Evolutionary conservation across 92 coral and sea anemone species (phyloP), one percentile per base, ranked within the genome.

Genomic region (Metridium senile): DNA sequence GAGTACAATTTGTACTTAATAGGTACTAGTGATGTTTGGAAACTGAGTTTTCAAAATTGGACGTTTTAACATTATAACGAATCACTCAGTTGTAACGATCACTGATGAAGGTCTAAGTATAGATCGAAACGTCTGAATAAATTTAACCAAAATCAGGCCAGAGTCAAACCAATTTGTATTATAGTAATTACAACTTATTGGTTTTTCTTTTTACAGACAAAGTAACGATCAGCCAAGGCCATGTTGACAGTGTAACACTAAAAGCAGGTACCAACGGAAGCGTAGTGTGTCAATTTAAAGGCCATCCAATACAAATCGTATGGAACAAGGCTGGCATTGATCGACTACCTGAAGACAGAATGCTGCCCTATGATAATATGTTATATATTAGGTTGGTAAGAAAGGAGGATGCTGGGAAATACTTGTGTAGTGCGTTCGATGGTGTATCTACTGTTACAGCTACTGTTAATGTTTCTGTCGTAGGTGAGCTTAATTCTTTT

Each of bases 231-330:
- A 82, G 93, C 35, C 71, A 73, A 8, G 46, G 79, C 2, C 97
- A 91, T 51, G 72, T 81, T n/a, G 43, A 71, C 9, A 49, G 74
- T 35, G 89, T 81, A 70, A 72, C 67, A 30, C 75, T 91, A 67
- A 57, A 33, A 31, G 76, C 82, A 11, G 93, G 97, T 20, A 82
- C 81, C 65, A 47, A 62, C n/a, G 93, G 91, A 26, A 78, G 75
- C 31, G 66, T 91, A 13, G 70, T 45, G 1, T 91, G 97, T 70
- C 81, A 64, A 51, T 85, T 91, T 57, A 77, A 65, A 11, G 97
- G 97, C 21, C 78, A 82, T 26, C 86, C 91, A n/a, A 82, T 84
- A 16, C 97, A 91, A 58, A 81, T 89, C 28, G 68, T 84, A 9
- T 91, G 97, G 97, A 68, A 71, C 47, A 91, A 91, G 45, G 46